These are phyloP conservation scores for Channa argus DNA, from an alignment of 2,113 vertebrate species.

Conservation along the genomic window DNA sequence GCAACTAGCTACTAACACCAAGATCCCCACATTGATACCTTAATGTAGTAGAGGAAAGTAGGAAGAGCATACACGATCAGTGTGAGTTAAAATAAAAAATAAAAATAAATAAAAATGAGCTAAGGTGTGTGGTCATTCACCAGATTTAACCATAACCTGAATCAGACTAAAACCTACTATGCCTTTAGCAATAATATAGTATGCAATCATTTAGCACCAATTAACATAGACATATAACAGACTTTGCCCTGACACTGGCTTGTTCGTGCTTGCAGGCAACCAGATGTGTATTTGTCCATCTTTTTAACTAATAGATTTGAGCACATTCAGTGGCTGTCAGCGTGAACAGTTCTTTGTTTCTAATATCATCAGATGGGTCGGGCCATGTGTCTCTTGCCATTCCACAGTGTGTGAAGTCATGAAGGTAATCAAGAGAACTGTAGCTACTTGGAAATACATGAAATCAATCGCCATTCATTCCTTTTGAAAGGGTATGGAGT, in stretches of 20 bases:
- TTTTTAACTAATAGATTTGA: not conserved
- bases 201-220: too few relatives aligned
- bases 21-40: too few relatives aligned
- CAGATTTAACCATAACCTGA: too few relatives aligned
- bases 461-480: not conserved
- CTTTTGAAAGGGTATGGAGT: not conserved
- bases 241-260: not conserved
- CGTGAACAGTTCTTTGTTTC: not conserved
- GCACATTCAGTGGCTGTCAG: not conserved
- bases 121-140: too few relatives aligned
- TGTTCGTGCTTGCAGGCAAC: not conserved
- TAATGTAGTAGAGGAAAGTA: too few relatives aligned
- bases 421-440: not conserved
- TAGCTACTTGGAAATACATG: too few relatives aligned
- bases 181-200: not conserved
- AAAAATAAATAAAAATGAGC: too few relatives aligned
- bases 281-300: not conserved
- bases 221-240: too few relatives aligned
- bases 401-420: not conserved
- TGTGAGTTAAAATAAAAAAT: too few relatives aligned
- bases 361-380: not conserved
- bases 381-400: not conserved
- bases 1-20: too few relatives aligned
- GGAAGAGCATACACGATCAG: too few relatives aligned
- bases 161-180: too few relatives aligned